A percentile compares a stretch with the other conserved stretches of the same genome.
These are phyloP conservation scores for Struthio camelus DNA, from an alignment of 2,113 vertebrate species.

Conservation along the genomic window DNA sequence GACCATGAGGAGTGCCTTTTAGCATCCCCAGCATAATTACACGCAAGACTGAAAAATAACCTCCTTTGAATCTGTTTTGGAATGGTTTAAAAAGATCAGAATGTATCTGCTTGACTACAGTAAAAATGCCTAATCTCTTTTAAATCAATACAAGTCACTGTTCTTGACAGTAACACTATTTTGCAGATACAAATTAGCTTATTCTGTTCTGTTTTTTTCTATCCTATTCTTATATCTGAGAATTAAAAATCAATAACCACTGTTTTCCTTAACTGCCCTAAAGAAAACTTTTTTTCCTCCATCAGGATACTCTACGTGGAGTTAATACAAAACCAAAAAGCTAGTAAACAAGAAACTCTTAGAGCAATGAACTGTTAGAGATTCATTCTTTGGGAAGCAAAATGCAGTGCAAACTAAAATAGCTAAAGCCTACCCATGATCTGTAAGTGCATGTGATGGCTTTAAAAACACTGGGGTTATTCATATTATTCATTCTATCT, in stretches of 20 bases:
- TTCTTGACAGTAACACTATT: not conserved
- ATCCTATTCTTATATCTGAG: not conserved
- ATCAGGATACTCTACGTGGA: not conserved
- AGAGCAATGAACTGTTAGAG: not conserved
- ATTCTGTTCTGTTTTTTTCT: slow-evolving; percentile 1
- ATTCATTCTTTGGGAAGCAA: not conserved
- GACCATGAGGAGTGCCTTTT: not conserved
- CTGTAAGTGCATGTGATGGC: not conserved
- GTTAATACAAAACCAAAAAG: not conserved
- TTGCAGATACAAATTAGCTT: not conserved
- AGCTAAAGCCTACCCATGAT: not conserved
- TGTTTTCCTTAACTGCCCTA: not conserved
- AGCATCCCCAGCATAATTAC: not conserved
- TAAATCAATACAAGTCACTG: not conserved
- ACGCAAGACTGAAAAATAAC: not conserved
- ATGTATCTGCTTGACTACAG: not conserved
- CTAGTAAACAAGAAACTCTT: not conserved
- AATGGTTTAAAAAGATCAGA: not conserved
- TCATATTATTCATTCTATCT: not conserved
- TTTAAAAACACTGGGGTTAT: not conserved
- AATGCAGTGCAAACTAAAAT: not conserved
- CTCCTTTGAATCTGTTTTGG: not conserved
- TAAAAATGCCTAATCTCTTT: not conserved
- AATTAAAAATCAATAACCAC: slow-evolving; percentile 1
- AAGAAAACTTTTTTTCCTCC: not conserved